Conservation (phyloP, 2,113 vertebrate genomes). For the Forbesichthys papilliferus region DNA sequence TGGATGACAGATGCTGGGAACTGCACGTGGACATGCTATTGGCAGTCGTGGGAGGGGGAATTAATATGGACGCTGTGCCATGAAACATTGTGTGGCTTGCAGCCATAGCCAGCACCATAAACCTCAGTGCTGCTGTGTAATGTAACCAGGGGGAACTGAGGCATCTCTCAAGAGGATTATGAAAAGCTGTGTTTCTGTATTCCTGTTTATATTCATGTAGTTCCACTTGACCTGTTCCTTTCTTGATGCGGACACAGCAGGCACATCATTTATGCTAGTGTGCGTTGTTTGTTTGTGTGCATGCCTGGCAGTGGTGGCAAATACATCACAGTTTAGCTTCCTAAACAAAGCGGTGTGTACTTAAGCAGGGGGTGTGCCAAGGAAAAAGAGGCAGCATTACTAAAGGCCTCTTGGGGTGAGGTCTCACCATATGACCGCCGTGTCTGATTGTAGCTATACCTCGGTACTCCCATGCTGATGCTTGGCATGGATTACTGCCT, state of each 20-base stretch:
- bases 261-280: constrained; percentile 3
- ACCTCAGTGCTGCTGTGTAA: not conserved
- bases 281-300: not conserved
- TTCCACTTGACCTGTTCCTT: not conserved
- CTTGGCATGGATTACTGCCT: no score
- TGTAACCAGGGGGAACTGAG: constrained; percentile 13
- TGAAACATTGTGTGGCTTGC: constrained; percentile 13
- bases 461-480: no score
- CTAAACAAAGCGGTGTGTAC: no score
- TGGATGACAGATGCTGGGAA: constrained; percentile 55
- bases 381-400: no score
- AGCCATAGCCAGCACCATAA: no score
- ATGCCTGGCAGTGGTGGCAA: not conserved
- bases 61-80: constrained; percentile 22
- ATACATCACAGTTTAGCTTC: no score
- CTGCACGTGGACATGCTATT: constrained; percentile 42
- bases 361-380: no score
- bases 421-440: no score
- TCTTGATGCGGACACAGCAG: not conserved
- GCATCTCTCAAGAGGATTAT: not conserved
- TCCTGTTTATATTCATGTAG: not conserved
- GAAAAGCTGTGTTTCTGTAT: not conserved
- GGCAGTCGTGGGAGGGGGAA: constrained; percentile 23
- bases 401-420: no score
- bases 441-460: no score